Percentiles rank a stretch among this genome's conserved stretches.
These are phyloP conservation scores for Meandrina meandrites DNA, from an alignment of 92 coral and sea anemone species.

Conservation along the genomic window DNA sequence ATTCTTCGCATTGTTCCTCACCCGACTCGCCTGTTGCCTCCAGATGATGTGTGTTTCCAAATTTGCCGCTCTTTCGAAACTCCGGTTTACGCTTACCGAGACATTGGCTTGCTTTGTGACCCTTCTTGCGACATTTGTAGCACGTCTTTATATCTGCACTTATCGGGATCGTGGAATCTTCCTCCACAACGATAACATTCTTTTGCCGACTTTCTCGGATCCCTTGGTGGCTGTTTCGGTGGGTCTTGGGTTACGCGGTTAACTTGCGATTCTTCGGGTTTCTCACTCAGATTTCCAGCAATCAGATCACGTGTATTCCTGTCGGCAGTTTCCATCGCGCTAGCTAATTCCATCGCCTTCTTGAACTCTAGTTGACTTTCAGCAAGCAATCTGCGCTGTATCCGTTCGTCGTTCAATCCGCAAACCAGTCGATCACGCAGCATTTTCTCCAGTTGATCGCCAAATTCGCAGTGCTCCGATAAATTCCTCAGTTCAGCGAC, in stretches of 20 bases:
- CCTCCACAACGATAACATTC: too few relatives aligned
- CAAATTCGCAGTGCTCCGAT: constrained; percentile 39
- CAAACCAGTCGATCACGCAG: constrained; percentile 55
- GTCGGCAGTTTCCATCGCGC: constrained; percentile 34
- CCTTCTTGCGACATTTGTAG: constrained; percentile 13
- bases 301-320: constrained; percentile 4
- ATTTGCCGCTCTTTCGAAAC: too few relatives aligned
- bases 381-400: constrained; percentile 24
- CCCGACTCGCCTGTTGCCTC: too few relatives aligned
- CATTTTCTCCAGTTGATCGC: constrained; percentile 40
- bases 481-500: constrained; percentile 37
- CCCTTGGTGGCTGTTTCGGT: neutral
- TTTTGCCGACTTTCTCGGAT: too few relatives aligned
- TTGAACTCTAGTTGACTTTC: constrained; percentile 30
- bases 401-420: constrained; percentile 38
- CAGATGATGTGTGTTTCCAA: too few relatives aligned
- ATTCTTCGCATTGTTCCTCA: too few relatives aligned
- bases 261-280: constrained; percentile 8
- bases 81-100: too few relatives aligned
- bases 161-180: too few relatives aligned
- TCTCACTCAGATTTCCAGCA: neutral
- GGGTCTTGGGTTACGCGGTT: constrained; percentile 14
- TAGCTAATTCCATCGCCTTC: constrained; percentile 41
- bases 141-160: constrained; percentile 1
- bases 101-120: constrained; percentile 13